Conservation (phyloP, 2,888 invertebrate genomes). For the Ypsolopha scabrella region DNA sequence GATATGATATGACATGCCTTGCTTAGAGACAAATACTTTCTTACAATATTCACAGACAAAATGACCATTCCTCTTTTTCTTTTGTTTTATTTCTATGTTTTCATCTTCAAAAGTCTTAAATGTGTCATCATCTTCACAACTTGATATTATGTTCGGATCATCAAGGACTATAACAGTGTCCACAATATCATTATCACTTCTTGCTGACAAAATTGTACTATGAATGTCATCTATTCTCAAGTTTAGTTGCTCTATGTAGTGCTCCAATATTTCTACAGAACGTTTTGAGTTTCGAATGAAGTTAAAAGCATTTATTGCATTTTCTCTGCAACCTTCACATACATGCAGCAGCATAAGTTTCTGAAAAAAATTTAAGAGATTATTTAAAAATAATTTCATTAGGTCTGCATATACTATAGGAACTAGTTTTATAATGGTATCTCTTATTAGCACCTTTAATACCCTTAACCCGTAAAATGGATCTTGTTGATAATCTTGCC, state of each 20-base stretch:
- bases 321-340: neutral
- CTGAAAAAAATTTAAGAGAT: too few species aligned
- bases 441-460: too few species aligned
- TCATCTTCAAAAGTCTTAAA: too few species aligned
- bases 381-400: too few species aligned
- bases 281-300: neutral
- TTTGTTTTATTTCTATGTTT: neutral
- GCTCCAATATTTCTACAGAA: neutral
- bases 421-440: too few species aligned
- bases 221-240: neutral
- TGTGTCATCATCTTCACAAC: neutral
- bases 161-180: neutral
- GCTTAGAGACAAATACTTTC: neutral
- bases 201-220: neutral
- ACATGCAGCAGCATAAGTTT: too few species aligned
- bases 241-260: neutral
- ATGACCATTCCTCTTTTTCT: neutral
- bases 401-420: too few species aligned
- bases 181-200: neutral
- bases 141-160: neutral
- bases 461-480: too few species aligned
- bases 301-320: neutral
- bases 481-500: too few species aligned
- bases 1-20: neutral
- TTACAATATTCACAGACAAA: slow-evolving; percentile 1